Base-by-base conservation (phyloP, 2,113 vertebrate genomes). In the Ciconia boyciana region DNA sequence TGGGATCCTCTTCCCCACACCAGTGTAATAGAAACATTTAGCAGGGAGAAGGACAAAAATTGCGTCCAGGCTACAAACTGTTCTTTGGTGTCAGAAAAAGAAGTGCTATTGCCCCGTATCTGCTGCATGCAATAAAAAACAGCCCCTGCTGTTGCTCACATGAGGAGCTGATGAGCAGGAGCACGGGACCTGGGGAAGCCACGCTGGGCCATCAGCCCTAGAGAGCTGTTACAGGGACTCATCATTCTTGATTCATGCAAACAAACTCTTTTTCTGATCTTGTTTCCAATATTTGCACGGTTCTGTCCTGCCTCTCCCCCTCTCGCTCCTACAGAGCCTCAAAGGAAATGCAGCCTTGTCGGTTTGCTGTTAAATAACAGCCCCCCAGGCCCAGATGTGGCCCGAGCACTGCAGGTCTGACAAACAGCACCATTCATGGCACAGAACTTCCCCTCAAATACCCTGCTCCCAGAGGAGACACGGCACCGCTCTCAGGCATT, bases 401-500 rank as follows among this genome's bases (percentile, higher is more conserved):
- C 24, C 44, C 0, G 0, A 41, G 25, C 49, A 11, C 43, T 41
- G 76, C 29, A 65, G n/a, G 19, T 20, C 51, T 49, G n/a, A 48
- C 66, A 72, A 43, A 31, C 16, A 14, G 68, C 75, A 46, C 55
- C 21, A 3, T 36, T 44, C 28, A 28, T 4, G 7, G 57, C n/a
- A n/a, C n/a, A 66, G 31, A 66, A 31, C 69, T 66, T 13, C 58
- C n/a, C 41, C 19, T 16, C 36, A 57, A 57, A 55, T 7, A 29
- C 54, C 9, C 20, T 26, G 36, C 32, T 61, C 55, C 44, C 28
- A 21, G 36, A 14, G 39, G 8, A 28, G 64, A 54, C 14, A 32
- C 2, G 0, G 14, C 32, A 32, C 13, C 3, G 1, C 32, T n/a
- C 31, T 21, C 4, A 0, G 26, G 16, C 36, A 26, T 25, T 44